Evolutionary conservation across 2,797 vertebrate genomes (phyloP), one percentile per base, ranked within the genome.

Genomic region (Spinibarbus caldwelli): DNA sequence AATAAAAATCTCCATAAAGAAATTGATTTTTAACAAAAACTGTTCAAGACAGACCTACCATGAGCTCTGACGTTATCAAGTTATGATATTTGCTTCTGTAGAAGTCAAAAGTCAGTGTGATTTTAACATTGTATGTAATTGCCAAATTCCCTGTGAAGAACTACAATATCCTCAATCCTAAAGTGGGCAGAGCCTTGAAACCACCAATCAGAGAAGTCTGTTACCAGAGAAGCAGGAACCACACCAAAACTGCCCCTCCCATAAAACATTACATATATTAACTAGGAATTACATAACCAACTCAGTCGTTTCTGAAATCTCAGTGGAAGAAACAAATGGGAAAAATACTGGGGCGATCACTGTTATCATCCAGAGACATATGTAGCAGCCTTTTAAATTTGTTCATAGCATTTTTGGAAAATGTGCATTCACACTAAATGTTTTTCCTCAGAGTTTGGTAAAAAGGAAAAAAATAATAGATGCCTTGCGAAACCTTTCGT

Each of bases 401-500:
- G 29, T 26, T 36, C 15, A 12, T n/a, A 77, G 19, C 6, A 17
- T 45, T 77, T 66, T 49, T 41, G 31, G 23, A 72, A 21, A 82
- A 41, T 54, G 21, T 17, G 26, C 57, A 14, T 29, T 38, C 17
- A 11, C 2, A 19, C 29, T 41, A 36, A 83, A 81, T 43, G 70
- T 82, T 84, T 83, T 73, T 85, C 70, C 54, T 82, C 19, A 26
- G 14, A 49, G 49, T 62, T 80, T 38, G 67, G 23, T 73, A 85
- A 47, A 36, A 54, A 26, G 41, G 49, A 78, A 81, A 45, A 38
- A 78, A 83, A 75, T 14, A 78, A 81, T 80, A 86, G 29, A 84
- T 62, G 80, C 86, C 75, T 88, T 88, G 80, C 41, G 73, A 79
- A 66, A 84, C 71, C 84, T 47, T 23, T 64, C 70, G 43, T 80